Evolutionary conservation across 2,113 vertebrate species (phyloP).

Genomic region (Plectropomus leopardus): DNA sequence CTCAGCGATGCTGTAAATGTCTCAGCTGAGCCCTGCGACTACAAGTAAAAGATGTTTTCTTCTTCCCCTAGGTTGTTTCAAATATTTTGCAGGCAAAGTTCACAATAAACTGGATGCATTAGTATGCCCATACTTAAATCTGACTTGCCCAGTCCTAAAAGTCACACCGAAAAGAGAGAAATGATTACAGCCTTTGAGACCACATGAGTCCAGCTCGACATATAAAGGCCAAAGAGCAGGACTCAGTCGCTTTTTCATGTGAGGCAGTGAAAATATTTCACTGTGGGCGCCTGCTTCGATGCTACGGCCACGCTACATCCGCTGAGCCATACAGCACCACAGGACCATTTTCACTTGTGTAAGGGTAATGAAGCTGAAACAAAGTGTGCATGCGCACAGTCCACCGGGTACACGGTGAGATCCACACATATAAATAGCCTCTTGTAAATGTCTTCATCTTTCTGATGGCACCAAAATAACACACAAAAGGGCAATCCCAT

Average conservation of each 20-base stretch:
- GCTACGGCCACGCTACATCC: constrained; percentile 30
- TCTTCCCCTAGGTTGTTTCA: neutral
- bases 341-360: constrained; percentile 68
- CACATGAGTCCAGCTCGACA: constrained; percentile 14
- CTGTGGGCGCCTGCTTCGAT: constrained; percentile 28
- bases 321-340: constrained; percentile 47
- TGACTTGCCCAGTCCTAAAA: neutral
- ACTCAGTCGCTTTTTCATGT: constrained; percentile 20
- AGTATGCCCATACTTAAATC: neutral
- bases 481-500: constrained; percentile 50
- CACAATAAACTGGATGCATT: constrained; percentile 13
- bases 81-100: neutral
- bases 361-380: constrained; percentile 73
- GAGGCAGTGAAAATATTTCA: constrained; percentile 45
- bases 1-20: neutral
- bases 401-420: constrained; percentile 22
- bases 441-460: constrained; percentile 64
- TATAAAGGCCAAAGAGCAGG: constrained; percentile 29
- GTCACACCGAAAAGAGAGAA: neutral
- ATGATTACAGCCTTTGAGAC: constrained; percentile 1
- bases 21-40: neutral
- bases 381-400: constrained; percentile 18
- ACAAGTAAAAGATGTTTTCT: neutral
- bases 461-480: constrained; percentile 38
- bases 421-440: constrained; percentile 51